Evolutionary conservation across 2,113 vertebrate genomes (phyloP).

Genomic region (Mustela lutreola): DNA sequence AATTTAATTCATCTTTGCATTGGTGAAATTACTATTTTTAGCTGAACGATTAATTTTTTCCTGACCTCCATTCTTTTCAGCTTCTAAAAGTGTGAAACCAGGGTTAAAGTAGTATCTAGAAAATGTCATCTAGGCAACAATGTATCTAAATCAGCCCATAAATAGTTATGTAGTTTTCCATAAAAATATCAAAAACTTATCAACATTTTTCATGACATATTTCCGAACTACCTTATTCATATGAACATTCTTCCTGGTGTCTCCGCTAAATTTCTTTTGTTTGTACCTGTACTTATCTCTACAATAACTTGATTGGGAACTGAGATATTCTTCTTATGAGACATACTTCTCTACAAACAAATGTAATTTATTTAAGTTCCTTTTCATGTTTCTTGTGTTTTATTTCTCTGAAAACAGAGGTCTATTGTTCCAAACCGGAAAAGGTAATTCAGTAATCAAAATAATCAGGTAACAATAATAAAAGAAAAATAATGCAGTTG

Average conservation of each 20-base stretch:
- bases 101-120: neutral
- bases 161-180: neutral
- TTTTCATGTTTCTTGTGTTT: neutral
- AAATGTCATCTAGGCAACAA: neutral
- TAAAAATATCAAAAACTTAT: neutral
- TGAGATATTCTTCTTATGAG: neutral
- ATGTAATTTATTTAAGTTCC: neutral
- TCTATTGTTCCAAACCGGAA: neutral
- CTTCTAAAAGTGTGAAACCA: neutral
- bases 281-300: neutral
- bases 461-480: neutral
- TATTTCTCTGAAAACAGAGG: neutral
- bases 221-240: conserved; percentile 16
- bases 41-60: conserved; percentile 11
- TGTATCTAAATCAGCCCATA: neutral
- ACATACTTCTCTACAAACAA: neutral
- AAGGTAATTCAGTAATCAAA: neutral
- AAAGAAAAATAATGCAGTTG: neutral
- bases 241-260: neutral
- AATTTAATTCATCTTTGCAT: conserved; percentile 26
- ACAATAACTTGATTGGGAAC: neutral
- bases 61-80: neutral
- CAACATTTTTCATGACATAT: neutral
- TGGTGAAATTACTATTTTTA: conserved; percentile 48
- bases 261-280: neutral